Base-by-base conservation (phyloP, 2,113 vertebrate genomes). In the Calidris pugnax region DNA sequence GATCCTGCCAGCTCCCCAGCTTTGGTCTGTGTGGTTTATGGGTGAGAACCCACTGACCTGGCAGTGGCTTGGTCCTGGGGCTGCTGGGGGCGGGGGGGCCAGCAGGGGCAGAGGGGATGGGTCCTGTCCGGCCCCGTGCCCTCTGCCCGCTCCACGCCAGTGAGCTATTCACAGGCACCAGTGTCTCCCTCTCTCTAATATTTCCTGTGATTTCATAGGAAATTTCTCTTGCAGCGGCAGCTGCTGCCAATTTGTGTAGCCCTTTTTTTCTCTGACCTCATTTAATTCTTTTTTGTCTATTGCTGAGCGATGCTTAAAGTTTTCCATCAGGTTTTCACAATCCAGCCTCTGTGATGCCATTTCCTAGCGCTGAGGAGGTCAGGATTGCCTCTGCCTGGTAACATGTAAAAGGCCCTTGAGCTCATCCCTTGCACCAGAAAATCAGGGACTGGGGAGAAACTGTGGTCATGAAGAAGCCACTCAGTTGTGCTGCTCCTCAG, bases 191-290 rank as follows among this genome's bases (percentile, higher is more conserved):
- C 93, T 91, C 28, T 71, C 56, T 76, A 13, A 55, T 14, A 55
- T 82, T 96, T 93, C 85, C 87, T 75, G 87, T 56, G 47, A 92
- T 22, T 85, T 92, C 91, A 78, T 12, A 95, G 95, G 91, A 93
- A 95, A 80, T 45, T 26, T 21, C 91, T 95, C 60, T 73, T 55
- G 47, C 68, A 35, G 32, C 45, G 48, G 55, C 95, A 91, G 89
- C 91, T 95, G 92, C 92, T 96, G 94, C 85, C 84, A 39, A 62
- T 80, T 35, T 95, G 87, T 94, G 78, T 77, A 83, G 83, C 56
- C 72, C 23, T 80, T 67, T 53, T 85, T 73, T 60, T 51, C 50
- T 87, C 84, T 30, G 39, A 83, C 66, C 79, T 90, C 84, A 47
- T n/a, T 94, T 93, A 60, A 91, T 91, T 87, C 28, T 60, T 86